Base-by-base conservation (phyloP, 2,888 invertebrate species). In the Ophraella communa region DNA sequence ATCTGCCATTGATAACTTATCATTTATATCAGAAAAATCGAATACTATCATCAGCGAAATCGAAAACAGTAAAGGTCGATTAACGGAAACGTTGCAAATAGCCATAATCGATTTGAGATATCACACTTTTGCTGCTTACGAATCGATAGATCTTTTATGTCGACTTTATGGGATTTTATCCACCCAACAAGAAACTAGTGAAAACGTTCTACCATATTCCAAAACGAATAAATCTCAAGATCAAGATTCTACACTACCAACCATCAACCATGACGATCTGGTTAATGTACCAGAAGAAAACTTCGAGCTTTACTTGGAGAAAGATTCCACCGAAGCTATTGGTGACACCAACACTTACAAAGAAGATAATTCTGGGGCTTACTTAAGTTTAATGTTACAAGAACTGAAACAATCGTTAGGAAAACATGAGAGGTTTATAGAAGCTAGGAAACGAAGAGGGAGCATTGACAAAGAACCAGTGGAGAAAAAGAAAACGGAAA, bases 71-170 rank as follows among this genome's bases (percentile, higher is more conserved):
- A 52, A 55, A 5, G 58, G 59, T 10, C 24, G n/a, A 11, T 5
- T 52, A 20, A 24, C 71, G 4, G 66, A 58, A 23, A 53, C 66
- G 39, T 23, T 75, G 8, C 69, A 70, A 23, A 52, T 21, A 4
- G 54, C 69, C 30, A 47, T 77, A 21, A 23, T 62, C 4, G 75
- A 76, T 53, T 64, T 77, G 49, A 66, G 71, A 27, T 67, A 67
- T 27, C 73, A 76, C 35, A 72, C 74, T 5, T 71, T 65, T 17
- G 73, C 72, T 18, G 74, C 75, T 2, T 76, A 73, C 58, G 77
- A 77, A 66, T 73, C 74, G n/a, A 49, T 77, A 35, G 75, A 77
- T 58, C 64, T 77, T 3, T 67, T 77, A 8, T 74, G 73, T 63
- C 71, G 65, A 57, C 53, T 76, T 7, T 73, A 73, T 45, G 75